phyloP scores from a whole-genome alignment of 2,888 invertebrate genomes.

The Oscheius sp. region DNA sequence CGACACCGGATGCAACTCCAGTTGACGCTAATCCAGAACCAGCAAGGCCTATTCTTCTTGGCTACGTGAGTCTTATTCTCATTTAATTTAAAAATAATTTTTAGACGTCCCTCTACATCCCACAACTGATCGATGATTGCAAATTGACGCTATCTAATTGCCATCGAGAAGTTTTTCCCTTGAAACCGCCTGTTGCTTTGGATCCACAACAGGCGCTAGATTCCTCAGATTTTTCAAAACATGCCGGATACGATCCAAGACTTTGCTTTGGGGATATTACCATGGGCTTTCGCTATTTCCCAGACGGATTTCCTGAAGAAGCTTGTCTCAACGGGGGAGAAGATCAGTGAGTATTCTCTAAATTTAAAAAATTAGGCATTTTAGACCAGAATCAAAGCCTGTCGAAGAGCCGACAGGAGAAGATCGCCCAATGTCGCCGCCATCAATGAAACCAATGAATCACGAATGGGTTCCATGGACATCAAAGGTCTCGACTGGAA shows the following conservation, averaged over 20 bases:
- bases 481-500: slow-evolving; percentile 35
- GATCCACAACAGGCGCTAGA: slow-evolving; percentile 24
- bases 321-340: slow-evolving; percentile 39
- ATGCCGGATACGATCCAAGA: slow-evolving; percentile 90
- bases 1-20: not conserved
- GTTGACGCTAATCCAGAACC: slow-evolving; percentile 27
- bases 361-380: not conserved
- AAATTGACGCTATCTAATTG: slow-evolving; percentile 67
- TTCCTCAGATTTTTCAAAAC: slow-evolving; percentile 70
- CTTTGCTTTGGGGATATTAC: slow-evolving; percentile 91
- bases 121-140: slow-evolving; percentile 69
- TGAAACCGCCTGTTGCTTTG: slow-evolving; percentile 59
- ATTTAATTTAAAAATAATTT: slow-evolving; percentile 6
- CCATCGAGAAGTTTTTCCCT: slow-evolving; percentile 67
- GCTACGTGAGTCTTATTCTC: slow-evolving; percentile 50
- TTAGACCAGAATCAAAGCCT: slow-evolving; percentile 5
- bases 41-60: slow-evolving; percentile 54
- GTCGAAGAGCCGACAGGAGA: slow-evolving; percentile 35
- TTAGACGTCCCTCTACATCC: slow-evolving; percentile 60
- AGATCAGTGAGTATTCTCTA: not conserved
- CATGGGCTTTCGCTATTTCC: slow-evolving; percentile 79
- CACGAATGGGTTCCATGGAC: slow-evolving; percentile 54
- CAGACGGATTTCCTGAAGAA: slow-evolving; percentile 57
- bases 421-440: slow-evolving; percentile 41
- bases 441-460: slow-evolving; percentile 33